Base-by-base conservation (phyloP, 2,888 invertebrate genomes). In the Ditylenchus weischeri region DNA sequence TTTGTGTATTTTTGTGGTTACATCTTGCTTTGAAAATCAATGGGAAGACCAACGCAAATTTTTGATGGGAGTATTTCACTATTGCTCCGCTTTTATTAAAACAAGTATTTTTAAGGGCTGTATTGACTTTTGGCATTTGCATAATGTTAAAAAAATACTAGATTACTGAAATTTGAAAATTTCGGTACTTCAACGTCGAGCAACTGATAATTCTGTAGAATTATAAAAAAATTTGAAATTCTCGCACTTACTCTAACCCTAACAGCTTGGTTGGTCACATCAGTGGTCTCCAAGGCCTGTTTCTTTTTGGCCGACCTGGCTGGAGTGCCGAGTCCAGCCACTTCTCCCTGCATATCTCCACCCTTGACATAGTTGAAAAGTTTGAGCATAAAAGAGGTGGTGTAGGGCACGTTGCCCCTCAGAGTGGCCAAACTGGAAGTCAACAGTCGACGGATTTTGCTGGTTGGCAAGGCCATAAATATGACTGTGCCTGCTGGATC, bases 381-480 rank as follows among this genome's bases (percentile, higher is more conserved):
- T 11, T 79, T 74, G 43, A 81, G 76, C 47, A 81, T 69, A 72
- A 76, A 80, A 10, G 77, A 66, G 0, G 76, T 72, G 3, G 81
- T 81, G 71, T 79, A 81, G 15, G 81, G 81, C 10, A 78, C 78
- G 73, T 81, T 82, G 62, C 80, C 81, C 59, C 79, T 78, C 19
- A 81, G 68, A 36, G 76, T 80, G 0, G 81, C 78, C 50, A 81
- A 68, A 48, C 78, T 78, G 29, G 81, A 79, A 0, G 81, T 81
- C 66, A 81, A 62, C 18, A 81, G 76, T 54, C 81, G 79, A 57
- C 81, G 78, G 43, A 82, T 81, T 68, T 81, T 81, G 69, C 81
- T 79, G 15, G 81, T 80, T 48, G 81, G 80, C 23, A 82, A 65
- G 51, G 75, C 70, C 77, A 79, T 77, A 72, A 82, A 81, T 68